Evolutionary conservation across 2,797 vertebrate genomes (phyloP), one percentile per base, ranked within the genome.

Genomic region (Eidolon dupreanum): DNA sequence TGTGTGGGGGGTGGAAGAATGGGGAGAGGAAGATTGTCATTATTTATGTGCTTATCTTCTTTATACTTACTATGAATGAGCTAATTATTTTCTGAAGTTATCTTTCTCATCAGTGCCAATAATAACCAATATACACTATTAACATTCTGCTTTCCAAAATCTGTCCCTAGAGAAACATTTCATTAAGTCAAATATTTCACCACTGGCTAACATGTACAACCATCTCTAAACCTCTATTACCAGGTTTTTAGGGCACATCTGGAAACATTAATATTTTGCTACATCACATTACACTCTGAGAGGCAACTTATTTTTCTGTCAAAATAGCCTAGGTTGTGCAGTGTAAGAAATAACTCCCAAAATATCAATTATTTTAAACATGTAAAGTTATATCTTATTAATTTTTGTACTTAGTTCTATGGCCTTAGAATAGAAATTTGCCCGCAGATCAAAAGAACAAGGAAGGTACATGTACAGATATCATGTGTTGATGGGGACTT

Each of bases 121-220:
- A 93, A n/a, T 36, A 77, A 85, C 8, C 31, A 88, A 43, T 24
- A 51, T 8, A 70, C 1, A 53, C 8, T 51, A 19, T 28, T 65
- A 68, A n/a, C 8, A 82, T 49, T 92, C 31, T 55, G 8, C 20
- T 61, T 82, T 66, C 53, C 4, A 7, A 46, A 17, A 22, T 49
- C 33, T 91, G 2, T 19, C 59, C 2, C 38, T 57, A 79, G 8
- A 70, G 5, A 5, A 96, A 43, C 6, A 31, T 57, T 92, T 66
- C 2, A 71, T 93, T 26, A 74, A 87, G 61, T 22, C 49, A 92
- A 65, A 78, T 88, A 71, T 77, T 33, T 68, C 10, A 53, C n/a
- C 4, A 81, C 5, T 92, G 26, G 5, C 20, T 53, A 33, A 53
- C 4, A 33, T 19, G 3, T 3, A 24, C 36, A 55, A 38, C 7